Conservation (phyloP, 2,888 invertebrate species). For the Apamea crenata region DNA sequence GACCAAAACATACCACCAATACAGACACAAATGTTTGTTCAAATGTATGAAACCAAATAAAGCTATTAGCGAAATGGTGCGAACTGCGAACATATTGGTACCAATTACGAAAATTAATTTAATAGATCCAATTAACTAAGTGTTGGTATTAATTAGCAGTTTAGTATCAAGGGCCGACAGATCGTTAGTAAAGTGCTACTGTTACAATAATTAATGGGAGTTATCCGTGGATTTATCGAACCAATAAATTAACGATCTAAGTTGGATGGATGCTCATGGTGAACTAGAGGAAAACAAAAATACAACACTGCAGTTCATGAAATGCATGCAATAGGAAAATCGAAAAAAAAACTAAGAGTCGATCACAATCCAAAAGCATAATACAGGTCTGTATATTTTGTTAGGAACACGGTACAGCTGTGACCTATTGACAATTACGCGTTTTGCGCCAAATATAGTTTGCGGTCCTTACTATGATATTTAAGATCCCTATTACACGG, state of each 20-base stretch:
- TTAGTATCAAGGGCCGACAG: slow-evolving; percentile 27
- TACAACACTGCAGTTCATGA: neutral
- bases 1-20: slow-evolving; percentile 30
- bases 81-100: slow-evolving; percentile 45
- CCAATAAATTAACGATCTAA: slow-evolving; percentile 8
- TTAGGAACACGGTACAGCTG: neutral
- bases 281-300: neutral
- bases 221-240: slow-evolving; percentile 36
- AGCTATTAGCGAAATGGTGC: slow-evolving; percentile 61
- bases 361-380: neutral
- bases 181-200: slow-evolving; percentile 21
- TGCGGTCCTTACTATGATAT: neutral
- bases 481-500: neutral
- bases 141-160: slow-evolving; percentile 52
- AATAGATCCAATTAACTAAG: slow-evolving; percentile 65
- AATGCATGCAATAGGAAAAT: neutral
- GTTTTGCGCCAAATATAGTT: slow-evolving; percentile 5
- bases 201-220: slow-evolving; percentile 31
- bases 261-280: neutral
- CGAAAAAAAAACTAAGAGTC: neutral
- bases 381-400: neutral
- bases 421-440: neutral
- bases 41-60: slow-evolving; percentile 50
- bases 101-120: slow-evolving; percentile 67
- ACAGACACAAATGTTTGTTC: slow-evolving; percentile 43